These are phyloP conservation scores for Coregonus ussuriensis DNA, from an alignment of 2,797 vertebrate species.

Conservation along the genomic window DNA sequence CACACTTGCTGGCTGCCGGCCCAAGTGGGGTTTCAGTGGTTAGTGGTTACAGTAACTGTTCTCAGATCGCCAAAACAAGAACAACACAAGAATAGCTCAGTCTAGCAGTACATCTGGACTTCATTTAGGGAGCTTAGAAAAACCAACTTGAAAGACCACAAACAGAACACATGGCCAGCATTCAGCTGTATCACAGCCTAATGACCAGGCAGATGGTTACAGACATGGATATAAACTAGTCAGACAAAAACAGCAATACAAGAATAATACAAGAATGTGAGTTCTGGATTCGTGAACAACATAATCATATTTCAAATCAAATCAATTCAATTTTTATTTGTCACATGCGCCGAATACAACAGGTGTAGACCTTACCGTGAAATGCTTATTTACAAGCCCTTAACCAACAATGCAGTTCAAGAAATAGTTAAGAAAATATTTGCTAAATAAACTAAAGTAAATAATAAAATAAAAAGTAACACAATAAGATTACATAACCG, in stretches of 20 bases:
- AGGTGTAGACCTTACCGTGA: too few relatives aligned
- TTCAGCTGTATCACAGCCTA: background rate
- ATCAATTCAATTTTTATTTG: too few relatives aligned
- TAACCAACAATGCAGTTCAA: too few relatives aligned
- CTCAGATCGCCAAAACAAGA: constrained; percentile 18
- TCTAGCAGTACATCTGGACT: constrained; percentile 28
- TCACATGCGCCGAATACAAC: too few relatives aligned
- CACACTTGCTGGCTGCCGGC: constrained; percentile 17
- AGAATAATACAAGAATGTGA: too few relatives aligned
- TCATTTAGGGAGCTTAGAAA: constrained; percentile 20
- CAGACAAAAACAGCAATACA: background rate
- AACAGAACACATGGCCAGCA: constrained; percentile 4
- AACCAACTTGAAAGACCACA: background rate
- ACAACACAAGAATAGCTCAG: constrained; percentile 27
- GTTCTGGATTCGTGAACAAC: too few relatives aligned
- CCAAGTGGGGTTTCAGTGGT: constrained; percentile 14
- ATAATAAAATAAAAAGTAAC: too few relatives aligned
- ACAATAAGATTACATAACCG: too few relatives aligned
- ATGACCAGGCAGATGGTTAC: background rate
- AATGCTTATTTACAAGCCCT: too few relatives aligned
- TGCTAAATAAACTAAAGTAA: too few relatives aligned
- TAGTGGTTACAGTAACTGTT: constrained; percentile 28
- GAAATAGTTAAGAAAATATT: too few relatives aligned
- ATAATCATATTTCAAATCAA: too few relatives aligned
- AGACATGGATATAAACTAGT: background rate